Conservation (phyloP, 2,888 invertebrate genomes). For the Temnothorax unifasciatus region DNA sequence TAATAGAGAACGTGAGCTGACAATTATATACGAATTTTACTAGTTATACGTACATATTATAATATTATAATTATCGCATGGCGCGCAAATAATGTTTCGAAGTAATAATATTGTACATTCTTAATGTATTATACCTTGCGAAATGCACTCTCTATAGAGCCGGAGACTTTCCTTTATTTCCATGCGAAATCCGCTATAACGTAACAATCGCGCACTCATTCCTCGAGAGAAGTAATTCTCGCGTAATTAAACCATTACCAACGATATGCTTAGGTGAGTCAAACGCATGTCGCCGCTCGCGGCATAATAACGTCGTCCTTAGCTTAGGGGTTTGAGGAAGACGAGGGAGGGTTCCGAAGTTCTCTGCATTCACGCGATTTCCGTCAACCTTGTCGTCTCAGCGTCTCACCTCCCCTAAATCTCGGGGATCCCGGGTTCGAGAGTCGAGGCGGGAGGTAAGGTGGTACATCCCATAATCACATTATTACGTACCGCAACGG, state of each 20-base stretch:
- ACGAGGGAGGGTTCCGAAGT: neutral
- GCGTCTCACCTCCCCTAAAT: constrained; percentile 11
- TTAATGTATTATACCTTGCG: neutral
- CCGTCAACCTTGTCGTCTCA: constrained; percentile 32
- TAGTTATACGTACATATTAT: constrained; percentile 22
- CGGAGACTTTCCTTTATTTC: neutral
- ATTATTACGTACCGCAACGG: constrained; percentile 60
- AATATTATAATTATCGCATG: neutral
- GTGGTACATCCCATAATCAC: constrained; percentile 68
- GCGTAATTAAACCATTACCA: constrained; percentile 47
- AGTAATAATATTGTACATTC: constrained; percentile 13
- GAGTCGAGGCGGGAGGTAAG: constrained; percentile 39
- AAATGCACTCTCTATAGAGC: neutral
- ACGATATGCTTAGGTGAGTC: constrained; percentile 33
- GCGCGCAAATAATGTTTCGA: neutral
- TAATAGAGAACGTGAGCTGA: constrained; percentile 12
- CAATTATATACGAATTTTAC: constrained; percentile 24
- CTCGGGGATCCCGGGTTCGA: constrained; percentile 1
- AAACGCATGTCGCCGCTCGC: constrained; percentile 25
- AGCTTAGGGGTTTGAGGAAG: neutral
- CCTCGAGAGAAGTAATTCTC: constrained; percentile 20
- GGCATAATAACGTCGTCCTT: constrained; percentile 26
- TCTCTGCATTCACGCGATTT: constrained; percentile 44
- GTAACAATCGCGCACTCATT: constrained; percentile 14
- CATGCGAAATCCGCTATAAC: constrained; percentile 1